These are phyloP conservation scores for Umimayanthus kanabou DNA, from an alignment of 92 coral and sea anemone species.

Conservation along the genomic window DNA sequence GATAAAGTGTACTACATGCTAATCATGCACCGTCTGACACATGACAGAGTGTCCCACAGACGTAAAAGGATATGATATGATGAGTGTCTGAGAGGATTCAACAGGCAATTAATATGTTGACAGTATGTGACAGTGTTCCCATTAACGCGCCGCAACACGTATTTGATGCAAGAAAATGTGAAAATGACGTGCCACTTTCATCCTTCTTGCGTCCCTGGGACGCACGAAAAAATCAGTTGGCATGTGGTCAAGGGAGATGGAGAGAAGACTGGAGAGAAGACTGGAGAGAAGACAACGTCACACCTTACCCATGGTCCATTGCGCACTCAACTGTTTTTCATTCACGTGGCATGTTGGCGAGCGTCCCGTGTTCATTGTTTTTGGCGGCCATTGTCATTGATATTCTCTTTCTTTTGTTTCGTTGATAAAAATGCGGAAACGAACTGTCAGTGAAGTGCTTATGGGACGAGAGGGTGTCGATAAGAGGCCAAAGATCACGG, in stretches of 20 bases:
- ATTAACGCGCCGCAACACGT: neutral
- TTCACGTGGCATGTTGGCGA: constrained; percentile 32
- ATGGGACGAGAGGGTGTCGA: constrained; percentile 1
- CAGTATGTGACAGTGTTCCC: neutral
- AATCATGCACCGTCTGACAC: too few species aligned
- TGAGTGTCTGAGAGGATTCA: too few species aligned
- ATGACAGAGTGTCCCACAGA: too few species aligned
- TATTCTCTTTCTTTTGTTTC: too few species aligned
- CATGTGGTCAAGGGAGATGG: constrained; percentile 17
- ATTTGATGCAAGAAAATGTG: constrained; percentile 12
- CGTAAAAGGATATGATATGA: too few species aligned
- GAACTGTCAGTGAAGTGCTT: constrained; percentile 18
- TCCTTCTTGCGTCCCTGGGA: constrained; percentile 26
- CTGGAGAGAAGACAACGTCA: constrained; percentile 29
- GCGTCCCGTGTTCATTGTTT: constrained; percentile 31
- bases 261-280: constrained; percentile 15
- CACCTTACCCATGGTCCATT: constrained; percentile 38
- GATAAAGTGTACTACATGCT: too few species aligned
- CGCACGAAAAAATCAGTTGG: constrained; percentile 5
- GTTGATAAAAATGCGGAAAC: constrained; percentile 1
- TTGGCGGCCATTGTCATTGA: constrained; percentile 33
- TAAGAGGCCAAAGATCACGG: constrained; percentile 8
- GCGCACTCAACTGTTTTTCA: constrained; percentile 41
- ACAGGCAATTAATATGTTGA: too few species aligned
- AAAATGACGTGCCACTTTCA: neutral